A percentile compares a stretch with the other conserved stretches of the same genome.
phyloP scores from a whole-genome alignment of 2,797 vertebrate species.

The Mormyrops attenuatus region DNA sequence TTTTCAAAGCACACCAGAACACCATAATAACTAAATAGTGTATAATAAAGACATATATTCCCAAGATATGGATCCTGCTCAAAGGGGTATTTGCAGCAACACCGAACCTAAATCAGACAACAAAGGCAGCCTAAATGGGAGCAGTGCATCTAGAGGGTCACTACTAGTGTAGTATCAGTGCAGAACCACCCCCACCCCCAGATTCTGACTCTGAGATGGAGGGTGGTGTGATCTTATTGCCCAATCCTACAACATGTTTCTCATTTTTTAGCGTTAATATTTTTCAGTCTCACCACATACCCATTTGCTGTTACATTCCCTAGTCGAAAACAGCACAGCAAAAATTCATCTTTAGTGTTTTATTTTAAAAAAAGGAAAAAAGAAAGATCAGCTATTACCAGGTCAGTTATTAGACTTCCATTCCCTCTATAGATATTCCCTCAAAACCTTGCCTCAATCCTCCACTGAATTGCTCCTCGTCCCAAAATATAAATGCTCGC shows the following conservation, averaged over 20 bases:
- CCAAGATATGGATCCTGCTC: background rate
- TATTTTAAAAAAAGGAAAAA: background rate
- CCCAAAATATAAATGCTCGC: background rate
- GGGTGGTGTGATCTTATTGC: background rate
- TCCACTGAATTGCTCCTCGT: background rate
- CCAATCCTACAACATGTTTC: constrained; percentile 2
- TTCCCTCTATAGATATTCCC: background rate
- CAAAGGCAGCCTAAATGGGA: background rate
- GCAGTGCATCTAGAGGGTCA: background rate
- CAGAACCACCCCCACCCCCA: background rate
- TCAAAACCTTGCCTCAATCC: background rate
- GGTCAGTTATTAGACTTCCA: background rate
- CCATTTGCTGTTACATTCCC: constrained; percentile 6
- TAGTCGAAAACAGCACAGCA: background rate
- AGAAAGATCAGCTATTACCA: background rate
- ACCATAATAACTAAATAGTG: background rate
- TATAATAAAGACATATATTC: background rate
- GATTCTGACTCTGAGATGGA: background rate
- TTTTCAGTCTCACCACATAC: background rate
- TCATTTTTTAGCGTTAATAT: constrained; percentile 1
- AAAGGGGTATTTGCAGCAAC: background rate
- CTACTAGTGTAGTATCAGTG: background rate
- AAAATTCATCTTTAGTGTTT: background rate
- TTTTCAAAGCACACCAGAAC: background rate
- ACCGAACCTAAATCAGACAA: background rate